Evolutionary conservation across 2,888 invertebrate genomes (phyloP), one percentile per base, ranked within the genome.

Genomic region (Melieria picta): DNA sequence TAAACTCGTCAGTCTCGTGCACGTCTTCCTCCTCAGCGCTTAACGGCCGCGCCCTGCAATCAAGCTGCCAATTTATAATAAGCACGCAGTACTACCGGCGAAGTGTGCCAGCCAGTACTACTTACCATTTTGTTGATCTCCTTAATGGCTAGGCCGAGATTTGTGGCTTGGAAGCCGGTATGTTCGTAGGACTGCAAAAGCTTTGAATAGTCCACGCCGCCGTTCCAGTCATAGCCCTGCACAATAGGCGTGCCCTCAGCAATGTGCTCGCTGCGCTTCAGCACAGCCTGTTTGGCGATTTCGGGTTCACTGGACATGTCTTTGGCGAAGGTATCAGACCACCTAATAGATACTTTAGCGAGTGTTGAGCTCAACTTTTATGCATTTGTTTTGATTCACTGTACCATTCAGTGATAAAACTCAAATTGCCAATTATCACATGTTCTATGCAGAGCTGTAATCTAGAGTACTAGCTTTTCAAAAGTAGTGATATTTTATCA

Each of bases 81-180:
- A 30, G 45, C 52, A 13, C 7, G 46, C n/a, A n/a, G 9, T 61
- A 2, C 6, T 48, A 71, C 13, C 5, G 11, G 43, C 1, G 9
- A 16, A 30, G 3, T 7, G 46, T 46, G 13, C 4, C 48, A 43
- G 7, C n/a, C 7, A 52, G 4, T 2, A 7, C 7, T 42, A 79
- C 79, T 79, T 87, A 91, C 91, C 98, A 99, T 99, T 89, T 91
- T 93, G 80, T 95, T 94, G 74, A 98, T 93, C 90, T 98, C 98
- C 66, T 92, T 89, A 0, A 99, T 92, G 0, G 98, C 97, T 80
- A 92, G 88, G 0, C 96, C 98, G 84, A 99, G 94, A 89, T 93
- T 97, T 0, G 98, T 97, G 0, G 99, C 98, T 89, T 99, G 99
- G 87, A 99, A 99, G n/a, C 99, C 99, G 30, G 93, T 93, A 71